Evolutionary conservation across 2,888 invertebrate species (phyloP), one percentile per base, ranked within the genome.

Genomic region (Cylloceria caligata): DNA sequence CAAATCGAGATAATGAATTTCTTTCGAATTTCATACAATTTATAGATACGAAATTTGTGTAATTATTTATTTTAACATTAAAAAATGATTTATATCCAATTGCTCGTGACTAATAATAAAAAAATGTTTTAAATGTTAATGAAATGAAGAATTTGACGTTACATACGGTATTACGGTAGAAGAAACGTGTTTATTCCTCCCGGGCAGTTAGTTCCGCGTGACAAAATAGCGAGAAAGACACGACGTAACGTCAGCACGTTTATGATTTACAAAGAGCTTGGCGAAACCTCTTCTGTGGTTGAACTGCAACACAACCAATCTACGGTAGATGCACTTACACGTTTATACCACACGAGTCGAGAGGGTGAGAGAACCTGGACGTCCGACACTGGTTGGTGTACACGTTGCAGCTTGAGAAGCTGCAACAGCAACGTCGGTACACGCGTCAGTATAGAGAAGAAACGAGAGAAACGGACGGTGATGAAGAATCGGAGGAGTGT

Each of bases 251-350:
- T 60, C 71, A 71, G 74, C 73, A 60, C 65, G 77, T 65, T 78
- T 74, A 81, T 81, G 81, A 81, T 81, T 81, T 81, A 81, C 78
- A 74, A 67, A 69, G 77, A 71, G 65, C 68, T 74, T n/a, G 68
- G 13, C 39, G 39, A 64, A 45, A 65, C 30, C 47, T 68, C 60
- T 75, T 11, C 16, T 57, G 64, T 24, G 45, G 60, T 36, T 19
- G 34, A 9, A 34, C 24, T 21, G 72, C 60, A 42, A 39, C 36
- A 16, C 42, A 36, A 45, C 13, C 24, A 13, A 27, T 36, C 39
- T 19, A 52, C 71, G 27, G 24, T 55, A n/a, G 24, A 55, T 55
- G 30, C 55, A 30, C 55, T 27, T 30, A 13, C 30, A 55, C 27
- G 27, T n/a, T 16, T 16, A 34, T 34, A 52, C n/a, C n/a, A n/a